Evolutionary conservation across 2,797 vertebrate genomes (phyloP).

Genomic region (Bovichtus diacanthus): DNA sequence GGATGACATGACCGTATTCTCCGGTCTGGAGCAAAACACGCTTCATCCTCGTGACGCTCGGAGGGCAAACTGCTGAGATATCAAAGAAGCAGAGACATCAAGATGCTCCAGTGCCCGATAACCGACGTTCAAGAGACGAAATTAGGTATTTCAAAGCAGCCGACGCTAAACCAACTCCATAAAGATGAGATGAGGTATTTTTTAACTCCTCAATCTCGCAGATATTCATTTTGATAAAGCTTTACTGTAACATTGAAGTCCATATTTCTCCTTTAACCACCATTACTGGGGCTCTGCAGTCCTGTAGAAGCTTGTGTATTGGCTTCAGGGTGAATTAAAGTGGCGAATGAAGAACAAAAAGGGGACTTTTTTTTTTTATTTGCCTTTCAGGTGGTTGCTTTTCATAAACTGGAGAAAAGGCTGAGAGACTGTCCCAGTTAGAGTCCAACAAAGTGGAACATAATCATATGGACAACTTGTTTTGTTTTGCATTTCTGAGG

Average conservation of each 20-base stretch:
- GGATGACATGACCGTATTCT: no score
- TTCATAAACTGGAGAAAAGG: neutral
- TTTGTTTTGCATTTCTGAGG: constrained; percentile 15
- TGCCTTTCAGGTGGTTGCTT: neutral
- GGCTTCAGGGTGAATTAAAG: neutral
- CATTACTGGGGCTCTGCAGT: neutral
- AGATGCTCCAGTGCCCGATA: neutral
- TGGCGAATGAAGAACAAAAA: neutral
- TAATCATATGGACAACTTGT: neutral
- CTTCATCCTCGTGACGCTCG: constrained; percentile 13
- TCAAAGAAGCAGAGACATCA: neutral
- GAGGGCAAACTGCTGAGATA: neutral
- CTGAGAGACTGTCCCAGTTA: constrained; percentile 2
- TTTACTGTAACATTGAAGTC: neutral
- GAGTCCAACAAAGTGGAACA: neutral
- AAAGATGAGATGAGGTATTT: neutral
- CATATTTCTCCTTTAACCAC: neutral
- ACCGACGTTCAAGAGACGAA: neutral
- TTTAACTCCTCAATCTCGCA: neutral
- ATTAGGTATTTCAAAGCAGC: neutral
- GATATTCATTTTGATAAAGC: neutral
- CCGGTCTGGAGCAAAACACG: neutral
- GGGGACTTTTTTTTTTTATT: neutral
- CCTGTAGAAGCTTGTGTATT: neutral
- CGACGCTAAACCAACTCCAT: neutral